Evolutionary conservation across 2,113 vertebrate species (phyloP).

Genomic region (Pipa parva): DNA sequence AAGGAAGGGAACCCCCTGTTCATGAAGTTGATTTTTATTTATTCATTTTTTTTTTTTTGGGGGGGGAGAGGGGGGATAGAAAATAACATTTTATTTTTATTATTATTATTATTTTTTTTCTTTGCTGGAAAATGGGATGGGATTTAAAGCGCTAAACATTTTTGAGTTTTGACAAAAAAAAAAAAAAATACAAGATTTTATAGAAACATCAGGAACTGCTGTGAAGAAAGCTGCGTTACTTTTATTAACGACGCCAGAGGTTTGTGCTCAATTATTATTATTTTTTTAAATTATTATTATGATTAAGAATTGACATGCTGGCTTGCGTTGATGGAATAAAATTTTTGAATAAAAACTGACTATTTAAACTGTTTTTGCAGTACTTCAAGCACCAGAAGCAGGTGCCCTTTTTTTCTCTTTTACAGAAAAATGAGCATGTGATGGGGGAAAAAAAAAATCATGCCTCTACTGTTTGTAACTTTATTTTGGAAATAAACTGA

Average conservation of each 20-base stretch:
- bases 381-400: neutral
- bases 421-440: slow-evolving; percentile 1
- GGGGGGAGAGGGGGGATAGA: too few species aligned
- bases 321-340: neutral
- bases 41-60: too few species aligned
- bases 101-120: too few species aligned
- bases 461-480: neutral
- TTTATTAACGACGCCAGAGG: neutral
- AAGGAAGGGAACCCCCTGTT: neutral
- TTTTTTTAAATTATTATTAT: too few species aligned
- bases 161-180: neutral
- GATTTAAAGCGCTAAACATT: too few species aligned
- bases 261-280: neutral
- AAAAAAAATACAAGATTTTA: neutral
- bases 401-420: neutral
- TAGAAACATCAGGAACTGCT: neutral
- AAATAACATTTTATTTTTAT: too few species aligned
- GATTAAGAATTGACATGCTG: neutral
- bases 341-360: neutral
- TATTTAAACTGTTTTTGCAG: neutral
- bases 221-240: neutral
- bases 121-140: too few species aligned
- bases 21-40: neutral
- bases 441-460: neutral
- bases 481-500: slow-evolving; percentile 23